A percentile compares a stretch with the other conserved stretches of the same genome.
Conservation (phyloP, 64 coral and sea anemone genomes). For the Trachythela sp. region DNA sequence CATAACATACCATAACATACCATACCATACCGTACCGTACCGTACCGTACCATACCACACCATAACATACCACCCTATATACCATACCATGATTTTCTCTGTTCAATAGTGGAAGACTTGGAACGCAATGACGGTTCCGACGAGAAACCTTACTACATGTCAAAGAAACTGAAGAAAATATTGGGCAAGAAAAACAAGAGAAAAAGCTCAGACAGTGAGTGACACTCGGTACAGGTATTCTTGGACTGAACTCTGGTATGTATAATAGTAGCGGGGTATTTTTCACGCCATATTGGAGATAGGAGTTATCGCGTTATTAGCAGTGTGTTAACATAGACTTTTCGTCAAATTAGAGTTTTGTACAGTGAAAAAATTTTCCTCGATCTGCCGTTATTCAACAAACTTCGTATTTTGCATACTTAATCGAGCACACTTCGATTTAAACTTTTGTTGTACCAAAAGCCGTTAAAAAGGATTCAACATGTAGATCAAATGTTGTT, state of each 20-base stretch:
- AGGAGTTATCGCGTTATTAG: no score
- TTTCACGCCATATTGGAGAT: no score
- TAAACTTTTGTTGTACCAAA: not conserved
- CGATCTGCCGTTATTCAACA: no score
- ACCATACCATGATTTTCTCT: not conserved
- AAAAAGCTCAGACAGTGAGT: slow-evolving; percentile 52
- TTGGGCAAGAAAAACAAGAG: slow-evolving; percentile 95
- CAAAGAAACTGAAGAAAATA: slow-evolving; percentile 81
- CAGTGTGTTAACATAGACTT: no score
- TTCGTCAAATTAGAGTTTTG: no score
- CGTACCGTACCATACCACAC: not conserved
- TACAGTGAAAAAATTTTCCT: no score
- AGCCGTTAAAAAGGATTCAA: no score
- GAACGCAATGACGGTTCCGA: slow-evolving; percentile 87
- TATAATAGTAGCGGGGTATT: no score
- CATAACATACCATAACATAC: no score
- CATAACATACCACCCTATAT: not conserved
- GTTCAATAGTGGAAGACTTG: slow-evolving; percentile 70
- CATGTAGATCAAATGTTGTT: no score
- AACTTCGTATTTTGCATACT: not conserved
- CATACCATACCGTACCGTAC: no score
- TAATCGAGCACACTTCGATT: not conserved
- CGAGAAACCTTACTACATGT: slow-evolving; percentile 99
- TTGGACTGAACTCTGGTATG: not conserved
- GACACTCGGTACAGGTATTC: not conserved